phyloP scores from a whole-genome alignment of 2,113 vertebrate species.

The Festucalex cinctus region DNA sequence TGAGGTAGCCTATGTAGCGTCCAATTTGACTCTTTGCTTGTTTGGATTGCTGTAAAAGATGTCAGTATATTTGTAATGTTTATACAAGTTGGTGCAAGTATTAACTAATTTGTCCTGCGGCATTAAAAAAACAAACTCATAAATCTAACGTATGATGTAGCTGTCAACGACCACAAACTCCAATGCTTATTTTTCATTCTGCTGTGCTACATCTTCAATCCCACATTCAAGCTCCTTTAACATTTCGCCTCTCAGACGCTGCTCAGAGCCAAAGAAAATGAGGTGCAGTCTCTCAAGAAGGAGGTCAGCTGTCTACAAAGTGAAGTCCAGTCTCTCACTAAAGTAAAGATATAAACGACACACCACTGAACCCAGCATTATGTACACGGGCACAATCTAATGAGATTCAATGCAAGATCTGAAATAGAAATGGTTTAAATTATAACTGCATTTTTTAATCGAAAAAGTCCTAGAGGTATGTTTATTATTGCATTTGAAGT shows the following conservation, averaged over 20 bases:
- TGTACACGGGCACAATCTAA: neutral
- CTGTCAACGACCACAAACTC: neutral
- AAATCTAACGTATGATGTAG: neutral
- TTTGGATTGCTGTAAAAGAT: neutral
- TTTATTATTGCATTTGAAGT: too few relatives aligned
- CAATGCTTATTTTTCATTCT: too few relatives aligned
- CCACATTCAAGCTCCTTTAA: neutral
- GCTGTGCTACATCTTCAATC: neutral
- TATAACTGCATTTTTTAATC: too few relatives aligned
- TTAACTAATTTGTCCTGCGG: neutral
- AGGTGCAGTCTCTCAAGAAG: constrained; percentile 84
- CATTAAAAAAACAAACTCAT: neutral
- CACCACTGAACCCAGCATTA: neutral
- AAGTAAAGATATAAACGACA: constrained; percentile 64
- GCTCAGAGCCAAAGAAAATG: constrained; percentile 86
- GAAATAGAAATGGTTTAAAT: neutral
- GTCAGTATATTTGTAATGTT: neutral
- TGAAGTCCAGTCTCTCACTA: constrained; percentile 84
- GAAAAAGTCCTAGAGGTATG: too few relatives aligned
- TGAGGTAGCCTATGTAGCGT: neutral
- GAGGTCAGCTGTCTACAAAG: constrained; percentile 88
- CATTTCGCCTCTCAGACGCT: constrained; percentile 72
- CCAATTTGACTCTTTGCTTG: neutral
- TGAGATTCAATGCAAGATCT: neutral
- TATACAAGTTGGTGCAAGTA: neutral